These are phyloP conservation scores for Trypoxylon attenuatum DNA, from an alignment of 2,888 invertebrate species.

Conservation along the genomic window DNA sequence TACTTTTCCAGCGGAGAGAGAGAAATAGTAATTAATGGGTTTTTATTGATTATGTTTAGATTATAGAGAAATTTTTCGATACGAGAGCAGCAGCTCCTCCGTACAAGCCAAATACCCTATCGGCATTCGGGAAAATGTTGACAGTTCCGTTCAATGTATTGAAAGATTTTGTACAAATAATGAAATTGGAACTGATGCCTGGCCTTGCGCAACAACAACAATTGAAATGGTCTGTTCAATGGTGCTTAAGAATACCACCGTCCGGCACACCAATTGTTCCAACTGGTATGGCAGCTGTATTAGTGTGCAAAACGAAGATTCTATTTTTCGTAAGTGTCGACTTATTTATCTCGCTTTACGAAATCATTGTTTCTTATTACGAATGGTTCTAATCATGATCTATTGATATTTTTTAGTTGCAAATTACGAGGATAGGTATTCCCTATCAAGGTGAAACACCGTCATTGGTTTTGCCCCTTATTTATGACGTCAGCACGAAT, in stretches of 20 bases:
- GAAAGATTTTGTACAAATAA: conserved; percentile 93
- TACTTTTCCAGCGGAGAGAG: not conserved
- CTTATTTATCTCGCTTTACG: too few species aligned
- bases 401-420: conserved; percentile 77
- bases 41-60: conserved; percentile 73
- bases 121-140: conserved; percentile 89
- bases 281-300: conserved; percentile 91
- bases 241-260: conserved; percentile 94
- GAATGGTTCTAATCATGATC: not conserved
- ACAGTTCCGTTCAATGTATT: conserved; percentile 90
- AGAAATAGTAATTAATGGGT: conserved; percentile 7
- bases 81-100: conserved; percentile 91
- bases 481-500: conserved; percentile 92
- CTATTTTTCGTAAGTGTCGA: conserved; percentile 89
- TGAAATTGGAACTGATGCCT: conserved; percentile 81
- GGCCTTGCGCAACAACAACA: conserved; percentile 78
- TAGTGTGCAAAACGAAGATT: conserved; percentile 90
- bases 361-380: not conserved
- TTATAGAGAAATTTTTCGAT: conserved; percentile 95
- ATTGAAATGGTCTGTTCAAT: conserved; percentile 92
- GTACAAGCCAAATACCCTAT: conserved; percentile 91
- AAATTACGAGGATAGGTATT: conserved; percentile 82
- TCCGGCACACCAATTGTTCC: conserved; percentile 87
- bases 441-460: conserved; percentile 82
- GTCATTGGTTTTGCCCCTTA: conserved; percentile 88